A percentile compares a stretch with the other conserved stretches of the same genome.
These are phyloP conservation scores for Pangasianodon gigas DNA, from an alignment of 2,113 vertebrate genomes.

Conservation along the genomic window DNA sequence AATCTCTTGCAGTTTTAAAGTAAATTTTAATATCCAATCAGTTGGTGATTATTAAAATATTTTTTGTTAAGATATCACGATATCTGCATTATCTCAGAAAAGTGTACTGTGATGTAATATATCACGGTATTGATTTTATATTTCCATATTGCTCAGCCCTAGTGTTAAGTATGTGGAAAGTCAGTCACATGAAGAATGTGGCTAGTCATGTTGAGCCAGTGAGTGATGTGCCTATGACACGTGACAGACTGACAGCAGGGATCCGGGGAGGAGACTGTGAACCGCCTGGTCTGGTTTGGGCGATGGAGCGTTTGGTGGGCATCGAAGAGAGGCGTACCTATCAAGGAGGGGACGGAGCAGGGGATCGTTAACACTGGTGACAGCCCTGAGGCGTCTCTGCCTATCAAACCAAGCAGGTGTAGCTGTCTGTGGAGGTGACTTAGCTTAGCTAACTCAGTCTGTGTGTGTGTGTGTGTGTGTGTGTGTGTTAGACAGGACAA, in stretches of 20 bases:
- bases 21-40: background rate
- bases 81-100: background rate
- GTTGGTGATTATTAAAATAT: background rate
- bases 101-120: background rate
- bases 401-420: slow-evolving; percentile 59
- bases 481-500: slow-evolving; percentile 18
- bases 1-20: background rate
- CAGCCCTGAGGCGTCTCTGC: slow-evolving; percentile 43
- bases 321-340: slow-evolving; percentile 55
- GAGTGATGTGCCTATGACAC: slow-evolving; percentile 35
- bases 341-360: slow-evolving; percentile 43
- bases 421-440: slow-evolving; percentile 54
- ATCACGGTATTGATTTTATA: background rate
- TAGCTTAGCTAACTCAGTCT: slow-evolving; percentile 25
- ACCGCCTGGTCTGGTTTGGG: slow-evolving; percentile 59
- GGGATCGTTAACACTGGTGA: slow-evolving; percentile 38
- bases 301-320: slow-evolving; percentile 49
- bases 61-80: background rate
- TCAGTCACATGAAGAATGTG: slow-evolving; percentile 27
- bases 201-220: slow-evolving; percentile 35
- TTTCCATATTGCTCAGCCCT: background rate
- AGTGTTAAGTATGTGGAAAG: background rate
- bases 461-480: slow-evolving; percentile 34
- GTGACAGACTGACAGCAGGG: slow-evolving; percentile 39
- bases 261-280: slow-evolving; percentile 57